Evolutionary conservation across 2,113 vertebrate species (phyloP).

Genomic region (Serilophus lunatus): DNA sequence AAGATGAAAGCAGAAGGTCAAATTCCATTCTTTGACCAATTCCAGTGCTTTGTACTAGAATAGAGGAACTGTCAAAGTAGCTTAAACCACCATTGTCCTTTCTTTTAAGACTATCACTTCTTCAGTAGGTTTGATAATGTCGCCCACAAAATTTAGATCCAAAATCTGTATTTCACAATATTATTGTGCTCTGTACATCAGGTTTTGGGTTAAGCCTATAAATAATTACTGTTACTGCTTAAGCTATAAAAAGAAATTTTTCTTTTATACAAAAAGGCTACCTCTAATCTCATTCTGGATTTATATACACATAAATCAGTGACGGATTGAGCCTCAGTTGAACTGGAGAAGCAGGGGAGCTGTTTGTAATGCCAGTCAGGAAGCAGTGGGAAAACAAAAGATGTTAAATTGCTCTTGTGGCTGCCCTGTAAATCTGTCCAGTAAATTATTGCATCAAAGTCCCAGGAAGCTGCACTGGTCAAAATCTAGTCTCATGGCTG

Average conservation of each 20-base stretch:
- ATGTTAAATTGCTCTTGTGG: background rate
- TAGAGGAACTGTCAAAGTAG: background rate
- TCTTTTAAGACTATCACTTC: background rate
- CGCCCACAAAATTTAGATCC: background rate
- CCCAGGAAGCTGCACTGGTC: background rate
- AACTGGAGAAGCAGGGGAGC: background rate
- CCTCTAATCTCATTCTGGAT: conserved; percentile 22
- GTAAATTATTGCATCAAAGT: conserved; percentile 10
- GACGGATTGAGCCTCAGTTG: background rate
- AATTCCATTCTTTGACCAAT: background rate
- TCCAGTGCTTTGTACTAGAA: background rate
- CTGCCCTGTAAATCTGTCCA: background rate
- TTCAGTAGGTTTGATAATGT: background rate
- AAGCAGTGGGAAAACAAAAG: background rate
- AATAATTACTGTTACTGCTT: background rate
- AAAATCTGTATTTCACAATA: background rate
- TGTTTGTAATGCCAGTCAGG: background rate
- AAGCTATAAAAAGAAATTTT: background rate
- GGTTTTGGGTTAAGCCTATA: background rate
- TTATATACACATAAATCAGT: background rate
- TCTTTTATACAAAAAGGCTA: background rate
- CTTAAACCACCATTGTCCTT: background rate
- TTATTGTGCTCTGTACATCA: background rate
- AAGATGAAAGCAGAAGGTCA: background rate
- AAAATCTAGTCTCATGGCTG: background rate